Conservation (phyloP, 2,113 vertebrate species). For the Aramus guarauna region DNA sequence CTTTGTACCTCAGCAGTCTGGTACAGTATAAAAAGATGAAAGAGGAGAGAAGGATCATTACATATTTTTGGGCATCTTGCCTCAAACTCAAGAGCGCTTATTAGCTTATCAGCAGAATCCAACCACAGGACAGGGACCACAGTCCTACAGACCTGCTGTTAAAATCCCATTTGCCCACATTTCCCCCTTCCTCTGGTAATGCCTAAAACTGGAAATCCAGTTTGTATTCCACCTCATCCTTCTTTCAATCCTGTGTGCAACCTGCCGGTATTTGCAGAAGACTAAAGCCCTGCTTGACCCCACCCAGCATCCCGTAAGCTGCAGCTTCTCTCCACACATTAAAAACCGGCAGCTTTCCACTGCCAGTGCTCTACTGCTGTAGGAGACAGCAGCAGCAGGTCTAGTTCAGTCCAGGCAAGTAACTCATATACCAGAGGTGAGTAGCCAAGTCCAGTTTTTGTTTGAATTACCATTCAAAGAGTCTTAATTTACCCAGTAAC, state of each 20-base stretch:
- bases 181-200: not conserved
- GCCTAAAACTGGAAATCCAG: not conserved
- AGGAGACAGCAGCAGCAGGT: not conserved
- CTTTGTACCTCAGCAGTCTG: not conserved
- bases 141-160: not conserved
- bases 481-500: not conserved
- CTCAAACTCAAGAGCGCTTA: not conserved
- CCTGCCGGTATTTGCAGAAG: not conserved
- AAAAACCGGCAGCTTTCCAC: not conserved
- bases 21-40: not conserved
- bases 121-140: not conserved
- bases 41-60: not conserved
- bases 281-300: not conserved
- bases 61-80: not conserved
- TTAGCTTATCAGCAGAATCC: not conserved
- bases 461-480: not conserved
- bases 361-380: not conserved
- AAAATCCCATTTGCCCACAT: not conserved
- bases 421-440: not conserved
- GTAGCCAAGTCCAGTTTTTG: not conserved
- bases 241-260: not conserved
- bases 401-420: not conserved
- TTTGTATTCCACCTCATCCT: not conserved
- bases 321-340: accelerated
- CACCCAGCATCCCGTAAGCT: not conserved